Conservation (phyloP, 2,797 vertebrate species). For the Gadopsis marmoratus region DNA sequence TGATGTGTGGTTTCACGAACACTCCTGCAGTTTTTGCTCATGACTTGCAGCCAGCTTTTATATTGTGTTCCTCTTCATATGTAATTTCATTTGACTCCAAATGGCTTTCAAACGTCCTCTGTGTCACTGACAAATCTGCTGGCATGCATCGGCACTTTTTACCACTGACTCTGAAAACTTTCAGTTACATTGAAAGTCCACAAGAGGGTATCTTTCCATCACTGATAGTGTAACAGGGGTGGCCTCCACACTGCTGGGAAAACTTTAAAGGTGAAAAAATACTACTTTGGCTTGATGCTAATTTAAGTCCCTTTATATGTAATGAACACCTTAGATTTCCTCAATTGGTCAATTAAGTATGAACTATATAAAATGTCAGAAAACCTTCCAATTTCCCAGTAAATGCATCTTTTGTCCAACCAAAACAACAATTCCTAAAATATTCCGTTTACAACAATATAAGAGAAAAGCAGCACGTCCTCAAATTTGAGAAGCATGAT, state of each 20-base stretch:
- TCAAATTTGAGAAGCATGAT: background rate
- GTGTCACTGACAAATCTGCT: background rate
- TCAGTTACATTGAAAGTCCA: constrained; percentile 50
- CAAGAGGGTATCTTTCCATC: constrained; percentile 64
- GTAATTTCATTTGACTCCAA: constrained; percentile 15
- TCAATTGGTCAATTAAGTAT: too few species aligned
- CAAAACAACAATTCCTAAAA: background rate
- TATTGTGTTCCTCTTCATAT: background rate
- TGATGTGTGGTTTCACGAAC: constrained; percentile 9
- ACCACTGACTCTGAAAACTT: background rate
- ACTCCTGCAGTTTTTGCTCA: background rate
- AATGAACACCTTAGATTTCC: background rate
- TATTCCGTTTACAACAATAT: background rate
- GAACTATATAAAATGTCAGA: too few species aligned
- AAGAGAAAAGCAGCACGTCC: background rate
- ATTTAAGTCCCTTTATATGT: background rate
- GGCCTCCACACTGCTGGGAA: background rate
- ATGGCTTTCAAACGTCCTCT: constrained; percentile 10
- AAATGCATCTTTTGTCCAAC: background rate
- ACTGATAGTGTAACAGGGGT: constrained; percentile 12
- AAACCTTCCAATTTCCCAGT: background rate
- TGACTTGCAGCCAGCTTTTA: background rate
- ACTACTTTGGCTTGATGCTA: background rate
- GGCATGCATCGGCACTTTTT: background rate
- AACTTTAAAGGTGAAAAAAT: background rate